Percentiles rank a stretch among this genome's conserved stretches.
phyloP scores from a whole-genome alignment of 2,113 vertebrate genomes.

The Speoplatyrhinus poulsoni region DNA sequence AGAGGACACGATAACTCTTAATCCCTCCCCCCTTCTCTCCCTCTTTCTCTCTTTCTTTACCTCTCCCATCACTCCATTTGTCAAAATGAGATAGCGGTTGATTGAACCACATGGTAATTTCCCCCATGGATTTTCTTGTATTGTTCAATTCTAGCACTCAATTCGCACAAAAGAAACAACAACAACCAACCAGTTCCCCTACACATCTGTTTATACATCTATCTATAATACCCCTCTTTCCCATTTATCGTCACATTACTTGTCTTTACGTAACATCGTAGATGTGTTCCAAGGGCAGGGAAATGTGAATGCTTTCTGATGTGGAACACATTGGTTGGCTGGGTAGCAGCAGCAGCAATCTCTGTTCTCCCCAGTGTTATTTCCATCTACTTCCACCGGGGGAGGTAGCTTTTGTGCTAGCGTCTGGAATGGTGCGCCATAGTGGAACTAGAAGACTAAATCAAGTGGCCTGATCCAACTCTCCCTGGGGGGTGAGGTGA shows the following conservation, averaged over 20 bases:
- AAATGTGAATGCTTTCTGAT: constrained; percentile 61
- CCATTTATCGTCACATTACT: constrained; percentile 43
- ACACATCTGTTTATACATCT: neutral
- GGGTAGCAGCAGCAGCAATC: constrained; percentile 10
- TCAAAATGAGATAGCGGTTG: constrained; percentile 12
- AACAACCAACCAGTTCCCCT: neutral
- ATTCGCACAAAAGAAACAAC: too few relatives aligned
- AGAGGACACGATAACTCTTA: constrained; percentile 36
- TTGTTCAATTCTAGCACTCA: constrained; percentile 9
- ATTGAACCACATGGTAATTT: constrained; percentile 49
- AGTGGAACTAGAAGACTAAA: constrained; percentile 73
- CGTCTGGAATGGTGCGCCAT: constrained; percentile 53
- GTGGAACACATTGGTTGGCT: constrained; percentile 50
- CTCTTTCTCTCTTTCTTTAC: neutral
- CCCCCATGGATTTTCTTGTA: constrained; percentile 32
- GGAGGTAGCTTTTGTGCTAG: constrained; percentile 58
- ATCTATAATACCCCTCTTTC: constrained; percentile 14
- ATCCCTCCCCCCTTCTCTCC: constrained; percentile 6
- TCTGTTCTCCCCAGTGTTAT: constrained; percentile 23
- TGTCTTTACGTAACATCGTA: constrained; percentile 53
- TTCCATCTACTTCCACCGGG: constrained; percentile 55
- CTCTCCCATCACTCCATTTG: neutral
- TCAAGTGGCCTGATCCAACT: constrained; percentile 72
- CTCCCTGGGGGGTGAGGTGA: constrained; percentile 55
- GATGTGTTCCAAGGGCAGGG: constrained; percentile 52